Evolutionary conservation across 2,113 vertebrate species (phyloP).

Genomic region (Odontophorus gujanensis): DNA sequence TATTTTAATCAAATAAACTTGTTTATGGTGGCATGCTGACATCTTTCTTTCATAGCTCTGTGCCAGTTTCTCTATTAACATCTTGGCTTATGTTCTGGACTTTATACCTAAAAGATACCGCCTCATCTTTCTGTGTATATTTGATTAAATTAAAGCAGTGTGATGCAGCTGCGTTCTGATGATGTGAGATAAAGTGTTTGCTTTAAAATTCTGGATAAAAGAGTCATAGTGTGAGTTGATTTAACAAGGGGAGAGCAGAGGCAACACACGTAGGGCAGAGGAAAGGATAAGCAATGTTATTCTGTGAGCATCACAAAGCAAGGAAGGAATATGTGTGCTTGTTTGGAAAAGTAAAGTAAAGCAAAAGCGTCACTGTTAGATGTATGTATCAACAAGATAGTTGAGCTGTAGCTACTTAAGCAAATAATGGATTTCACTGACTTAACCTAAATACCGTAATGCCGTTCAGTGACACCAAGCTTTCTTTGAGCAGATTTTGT

Average conservation of each 20-base stretch:
- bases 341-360: neutral
- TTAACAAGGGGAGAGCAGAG: neutral
- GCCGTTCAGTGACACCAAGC: neutral
- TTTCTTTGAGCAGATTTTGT: neutral
- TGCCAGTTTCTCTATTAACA: neutral
- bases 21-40: neutral
- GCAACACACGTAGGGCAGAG: neutral
- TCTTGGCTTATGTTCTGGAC: neutral
- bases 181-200: neutral
- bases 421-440: neutral
- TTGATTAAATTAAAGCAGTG: slow-evolving; percentile 5
- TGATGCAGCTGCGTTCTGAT: neutral
- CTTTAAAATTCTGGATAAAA: neutral
- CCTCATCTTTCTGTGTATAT: neutral
- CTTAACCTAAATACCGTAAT: neutral
- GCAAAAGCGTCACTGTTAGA: neutral
- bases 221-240: neutral
- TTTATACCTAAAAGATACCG: neutral
- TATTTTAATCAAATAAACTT: neutral
- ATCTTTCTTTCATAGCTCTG: neutral
- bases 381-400: neutral
- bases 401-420: neutral
- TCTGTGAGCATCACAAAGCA: neutral
- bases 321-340: neutral
- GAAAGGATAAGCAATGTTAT: neutral